Evolutionary conservation across 1,140 invertebrate genomes (phyloP).

Genomic region (Ganaspis sp.): DNA sequence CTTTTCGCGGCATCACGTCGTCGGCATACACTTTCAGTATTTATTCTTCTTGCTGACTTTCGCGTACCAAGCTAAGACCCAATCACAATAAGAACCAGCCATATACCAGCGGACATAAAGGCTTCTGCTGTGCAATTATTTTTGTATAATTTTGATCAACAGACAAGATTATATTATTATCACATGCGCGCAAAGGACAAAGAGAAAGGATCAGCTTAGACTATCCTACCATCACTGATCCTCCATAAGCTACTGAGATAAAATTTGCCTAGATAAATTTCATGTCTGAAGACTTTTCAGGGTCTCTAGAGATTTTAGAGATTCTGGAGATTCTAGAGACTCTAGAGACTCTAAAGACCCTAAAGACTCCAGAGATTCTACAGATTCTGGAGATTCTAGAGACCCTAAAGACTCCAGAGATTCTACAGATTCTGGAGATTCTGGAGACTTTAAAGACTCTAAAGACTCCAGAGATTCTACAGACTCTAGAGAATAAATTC

Average conservation of each 20-base stretch:
- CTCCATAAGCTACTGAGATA: neutral
- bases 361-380: too few species aligned
- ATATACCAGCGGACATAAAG: constrained; percentile 34
- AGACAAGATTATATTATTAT: constrained; percentile 60
- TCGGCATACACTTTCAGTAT: constrained; percentile 39
- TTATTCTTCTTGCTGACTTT: constrained; percentile 46
- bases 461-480: too few species aligned
- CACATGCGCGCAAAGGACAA: neutral
- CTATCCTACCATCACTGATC: neutral
- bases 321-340: too few species aligned
- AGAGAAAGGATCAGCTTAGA: neutral
- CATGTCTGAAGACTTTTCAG: too few species aligned
- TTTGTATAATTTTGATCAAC: constrained; percentile 68
- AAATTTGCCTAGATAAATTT: neutral
- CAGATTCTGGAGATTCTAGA: too few species aligned
- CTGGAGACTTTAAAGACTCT: too few species aligned
- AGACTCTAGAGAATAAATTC: too few species aligned
- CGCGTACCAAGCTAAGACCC: constrained; percentile 45
- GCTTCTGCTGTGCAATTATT: constrained; percentile 66
- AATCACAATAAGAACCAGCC: constrained; percentile 47
- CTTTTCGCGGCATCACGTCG: constrained; percentile 41
- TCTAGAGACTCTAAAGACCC: too few species aligned
- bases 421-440: too few species aligned
- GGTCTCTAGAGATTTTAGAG: too few species aligned
- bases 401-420: too few species aligned